Conservation (phyloP, 1,140 invertebrate genomes). For the Sarcophaga peregrina region DNA sequence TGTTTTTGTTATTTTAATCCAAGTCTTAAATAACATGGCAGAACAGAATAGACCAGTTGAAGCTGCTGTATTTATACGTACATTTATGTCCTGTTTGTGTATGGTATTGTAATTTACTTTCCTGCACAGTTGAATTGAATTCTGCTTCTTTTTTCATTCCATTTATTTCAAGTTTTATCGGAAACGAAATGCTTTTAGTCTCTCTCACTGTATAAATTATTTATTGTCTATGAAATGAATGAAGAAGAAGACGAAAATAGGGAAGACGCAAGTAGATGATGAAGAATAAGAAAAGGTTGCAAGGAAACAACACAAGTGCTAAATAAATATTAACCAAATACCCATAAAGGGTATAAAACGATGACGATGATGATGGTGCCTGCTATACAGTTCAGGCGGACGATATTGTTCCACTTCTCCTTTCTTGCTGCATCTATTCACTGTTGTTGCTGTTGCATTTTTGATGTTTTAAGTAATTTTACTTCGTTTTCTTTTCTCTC, state of each 20-base stretch:
- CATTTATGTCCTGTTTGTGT: no score
- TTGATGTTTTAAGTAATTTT: no score
- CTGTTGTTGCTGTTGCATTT: no score
- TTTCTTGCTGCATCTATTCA: no score
- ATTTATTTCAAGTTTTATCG: not conserved
- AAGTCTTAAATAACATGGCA: not conserved
- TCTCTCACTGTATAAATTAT: not conserved
- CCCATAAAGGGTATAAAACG: not conserved
- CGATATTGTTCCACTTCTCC: no score
- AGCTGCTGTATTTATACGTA: no score
- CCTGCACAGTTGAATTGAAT: no score
- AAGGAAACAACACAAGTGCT: no score
- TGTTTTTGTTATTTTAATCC: not conserved
- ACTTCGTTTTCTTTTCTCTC: no score
- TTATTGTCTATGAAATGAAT: not conserved
- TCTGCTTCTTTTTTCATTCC: not conserved
- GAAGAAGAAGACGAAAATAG: no score
- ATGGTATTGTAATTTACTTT: no score
- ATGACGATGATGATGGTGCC: not conserved
- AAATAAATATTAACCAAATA: not conserved
- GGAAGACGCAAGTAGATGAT: not conserved
- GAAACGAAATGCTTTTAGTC: slow-evolving; percentile 10
- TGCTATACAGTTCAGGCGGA: not conserved
- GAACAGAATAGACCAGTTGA: not conserved
- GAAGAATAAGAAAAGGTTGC: not conserved